A percentile compares a stretch with the other conserved stretches of the same genome.
Conservation (phyloP, 92 coral and sea anemone genomes). For the Meandrina meandrites region DNA sequence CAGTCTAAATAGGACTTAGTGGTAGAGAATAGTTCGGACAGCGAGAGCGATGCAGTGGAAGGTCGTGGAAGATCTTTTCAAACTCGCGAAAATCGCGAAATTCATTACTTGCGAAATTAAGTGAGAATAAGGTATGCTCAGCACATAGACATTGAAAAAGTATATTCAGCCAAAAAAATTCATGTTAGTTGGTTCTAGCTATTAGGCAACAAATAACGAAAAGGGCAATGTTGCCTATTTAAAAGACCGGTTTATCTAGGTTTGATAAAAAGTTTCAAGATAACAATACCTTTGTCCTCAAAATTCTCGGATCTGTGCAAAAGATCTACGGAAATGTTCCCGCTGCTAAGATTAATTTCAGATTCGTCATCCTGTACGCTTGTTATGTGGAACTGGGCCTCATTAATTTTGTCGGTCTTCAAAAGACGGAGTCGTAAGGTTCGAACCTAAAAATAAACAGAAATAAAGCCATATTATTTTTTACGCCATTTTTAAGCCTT, state of each 20-base stretch:
- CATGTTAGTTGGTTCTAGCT: too few species aligned
- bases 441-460: constrained; percentile 24
- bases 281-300: constrained; percentile 3
- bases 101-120: too few species aligned
- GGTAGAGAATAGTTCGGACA: too few species aligned
- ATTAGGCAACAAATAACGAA: background rate
- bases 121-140: too few species aligned
- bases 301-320: background rate
- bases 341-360: constrained; percentile 60
- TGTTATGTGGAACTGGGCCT: constrained; percentile 51
- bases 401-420: constrained; percentile 19
- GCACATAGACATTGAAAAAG: too few species aligned
- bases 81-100: too few species aligned
- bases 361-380: constrained; percentile 64
- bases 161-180: too few species aligned
- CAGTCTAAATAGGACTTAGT: too few species aligned
- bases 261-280: background rate
- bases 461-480: background rate
- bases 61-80: too few species aligned
- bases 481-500: constrained; percentile 27
- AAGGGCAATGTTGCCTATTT: background rate
- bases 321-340: constrained; percentile 34
- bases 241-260: background rate
- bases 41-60: too few species aligned
- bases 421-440: constrained; percentile 59